phyloP scores from a whole-genome alignment of 2,888 invertebrate genomes.

The Idaea dimidiata region DNA sequence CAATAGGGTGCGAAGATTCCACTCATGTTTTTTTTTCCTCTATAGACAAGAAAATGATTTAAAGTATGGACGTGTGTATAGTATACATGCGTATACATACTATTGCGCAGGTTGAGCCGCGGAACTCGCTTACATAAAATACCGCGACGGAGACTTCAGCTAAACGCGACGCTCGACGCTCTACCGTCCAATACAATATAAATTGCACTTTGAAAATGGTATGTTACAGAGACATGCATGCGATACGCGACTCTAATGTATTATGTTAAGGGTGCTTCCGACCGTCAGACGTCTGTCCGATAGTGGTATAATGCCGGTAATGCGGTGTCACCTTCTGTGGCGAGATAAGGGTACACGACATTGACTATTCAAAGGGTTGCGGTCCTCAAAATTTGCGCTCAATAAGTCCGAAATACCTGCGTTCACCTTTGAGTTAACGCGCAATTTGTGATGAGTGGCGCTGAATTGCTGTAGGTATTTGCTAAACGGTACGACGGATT shows the following conservation, averaged over 20 bases:
- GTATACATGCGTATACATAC: too few species aligned
- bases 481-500: conserved; percentile 33
- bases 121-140: conserved; percentile 70
- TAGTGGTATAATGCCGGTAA: conserved; percentile 76
- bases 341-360: conserved; percentile 80
- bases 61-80: conserved; percentile 42
- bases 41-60: conserved; percentile 57
- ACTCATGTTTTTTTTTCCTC: conserved; percentile 60
- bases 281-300: conserved; percentile 30
- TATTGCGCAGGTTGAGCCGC: conserved; percentile 55
- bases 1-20: conserved; percentile 46
- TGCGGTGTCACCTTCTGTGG: conserved; percentile 80
- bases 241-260: conserved; percentile 62
- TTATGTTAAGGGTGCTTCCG: conserved; percentile 53
- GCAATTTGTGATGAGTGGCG: conserved; percentile 41
- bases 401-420: conserved; percentile 74
- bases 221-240: conserved; percentile 60
- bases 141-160: conserved; percentile 62
- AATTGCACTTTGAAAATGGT: conserved; percentile 79
- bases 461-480: conserved; percentile 31
- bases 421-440: conserved; percentile 55
- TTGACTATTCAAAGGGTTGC: conserved; percentile 81
- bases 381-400: conserved; percentile 80
- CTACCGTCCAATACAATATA: conserved; percentile 79
- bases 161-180: conserved; percentile 62